Evolutionary conservation across 2,797 vertebrate species (phyloP).

Genomic region (Tapera naevia): DNA sequence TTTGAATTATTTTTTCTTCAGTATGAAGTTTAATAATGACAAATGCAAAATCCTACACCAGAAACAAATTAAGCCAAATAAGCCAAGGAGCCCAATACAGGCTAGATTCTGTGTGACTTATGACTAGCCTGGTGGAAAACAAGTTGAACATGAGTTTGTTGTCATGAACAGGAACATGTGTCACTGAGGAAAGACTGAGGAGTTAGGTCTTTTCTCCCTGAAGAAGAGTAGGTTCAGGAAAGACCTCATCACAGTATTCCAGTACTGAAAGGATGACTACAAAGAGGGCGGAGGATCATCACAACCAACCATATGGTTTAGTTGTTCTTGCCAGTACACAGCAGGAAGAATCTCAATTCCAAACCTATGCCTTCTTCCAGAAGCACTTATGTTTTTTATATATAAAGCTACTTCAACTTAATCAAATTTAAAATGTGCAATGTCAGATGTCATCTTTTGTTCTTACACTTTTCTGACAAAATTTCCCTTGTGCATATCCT

Average conservation of each 20-base stretch:
- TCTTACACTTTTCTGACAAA: neutral
- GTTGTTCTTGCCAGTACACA: neutral
- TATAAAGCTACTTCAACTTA: neutral
- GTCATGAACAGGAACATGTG: no score
- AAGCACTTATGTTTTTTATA: neutral
- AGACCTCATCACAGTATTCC: neutral
- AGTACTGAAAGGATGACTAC: neutral
- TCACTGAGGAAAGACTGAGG: neutral
- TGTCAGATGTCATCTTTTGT: neutral
- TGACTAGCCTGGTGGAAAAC: neutral
- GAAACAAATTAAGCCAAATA: neutral
- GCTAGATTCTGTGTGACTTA: neutral
- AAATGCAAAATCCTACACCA: neutral
- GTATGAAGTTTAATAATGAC: neutral
- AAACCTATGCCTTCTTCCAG: neutral
- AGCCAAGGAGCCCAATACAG: fast-evolving
- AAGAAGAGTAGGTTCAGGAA: neutral
- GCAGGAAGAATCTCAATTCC: neutral
- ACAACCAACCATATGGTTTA: no score
- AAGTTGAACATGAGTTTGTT: neutral
- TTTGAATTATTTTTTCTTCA: neutral
- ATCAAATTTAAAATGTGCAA: neutral
- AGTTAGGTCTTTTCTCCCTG: neutral
- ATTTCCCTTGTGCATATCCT: neutral
- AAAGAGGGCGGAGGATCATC: neutral